Percentiles rank a stretch among this genome's conserved stretches.
Evolutionary conservation across 2,113 vertebrate genomes (phyloP).

Genomic region (Chelonoidis abingdonii): DNA sequence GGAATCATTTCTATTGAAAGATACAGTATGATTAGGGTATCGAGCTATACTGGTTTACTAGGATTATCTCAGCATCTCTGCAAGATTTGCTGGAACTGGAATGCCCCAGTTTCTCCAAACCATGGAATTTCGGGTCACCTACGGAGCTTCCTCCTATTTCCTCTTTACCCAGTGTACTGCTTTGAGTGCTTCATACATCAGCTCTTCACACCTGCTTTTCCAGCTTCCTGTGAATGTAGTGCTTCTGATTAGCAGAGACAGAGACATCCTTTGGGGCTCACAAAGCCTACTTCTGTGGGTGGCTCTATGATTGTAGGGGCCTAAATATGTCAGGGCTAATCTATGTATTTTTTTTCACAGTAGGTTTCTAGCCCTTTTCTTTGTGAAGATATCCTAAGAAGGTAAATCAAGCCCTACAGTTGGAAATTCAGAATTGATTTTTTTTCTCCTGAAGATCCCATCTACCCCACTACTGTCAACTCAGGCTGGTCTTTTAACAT

Average conservation of each 20-base stretch:
- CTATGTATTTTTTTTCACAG: neutral
- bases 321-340: neutral
- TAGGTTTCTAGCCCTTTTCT: neutral
- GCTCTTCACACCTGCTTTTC: neutral
- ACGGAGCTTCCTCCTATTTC: neutral
- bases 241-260: neutral
- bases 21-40: neutral
- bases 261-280: neutral
- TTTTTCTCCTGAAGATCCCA: neutral
- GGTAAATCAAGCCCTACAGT: too few relatives aligned
- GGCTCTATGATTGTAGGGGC: neutral
- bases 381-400: neutral
- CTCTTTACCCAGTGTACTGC: neutral
- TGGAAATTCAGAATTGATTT: too few relatives aligned
- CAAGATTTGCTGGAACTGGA: neutral
- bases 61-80: neutral
- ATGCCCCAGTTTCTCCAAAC: neutral
- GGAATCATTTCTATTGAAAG: neutral
- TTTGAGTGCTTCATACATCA: neutral
- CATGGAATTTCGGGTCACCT: neutral
- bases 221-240: neutral
- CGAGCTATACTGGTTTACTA: neutral
- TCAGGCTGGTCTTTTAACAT: neutral
- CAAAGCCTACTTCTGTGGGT: neutral
- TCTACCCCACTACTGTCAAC: conserved; percentile 4